Percentiles rank a stretch among this genome's conserved stretches.
Conservation (phyloP, 2,888 invertebrate species). For the Mythimna impura region DNA sequence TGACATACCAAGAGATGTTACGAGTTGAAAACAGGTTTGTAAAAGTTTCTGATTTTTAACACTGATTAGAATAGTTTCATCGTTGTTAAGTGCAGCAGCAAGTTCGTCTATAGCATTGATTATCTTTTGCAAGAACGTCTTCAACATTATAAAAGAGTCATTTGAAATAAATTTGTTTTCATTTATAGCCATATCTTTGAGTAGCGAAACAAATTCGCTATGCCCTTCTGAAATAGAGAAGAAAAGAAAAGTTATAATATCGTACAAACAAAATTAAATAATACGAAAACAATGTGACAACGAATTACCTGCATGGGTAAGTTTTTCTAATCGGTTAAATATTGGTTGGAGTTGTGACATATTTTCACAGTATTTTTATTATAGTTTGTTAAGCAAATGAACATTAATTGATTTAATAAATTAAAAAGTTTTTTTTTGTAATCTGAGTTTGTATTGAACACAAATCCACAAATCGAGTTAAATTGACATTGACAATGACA, state of each 20-base stretch:
- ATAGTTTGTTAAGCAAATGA: not conserved
- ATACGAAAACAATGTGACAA: not conserved
- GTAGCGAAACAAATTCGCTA: conserved; percentile 68
- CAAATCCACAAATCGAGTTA: too few species aligned
- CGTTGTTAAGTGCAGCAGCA: conserved; percentile 73
- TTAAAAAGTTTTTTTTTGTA: too few species aligned
- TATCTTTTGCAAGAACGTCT: conserved; percentile 84
- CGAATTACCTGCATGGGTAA: conserved; percentile 73
- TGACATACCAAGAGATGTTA: conserved; percentile 92
- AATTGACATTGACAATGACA: too few species aligned
- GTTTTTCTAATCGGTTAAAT: conserved; percentile 72
- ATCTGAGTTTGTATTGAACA: too few species aligned
- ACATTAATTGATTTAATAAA: too few species aligned
- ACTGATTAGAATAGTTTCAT: conserved; percentile 89
- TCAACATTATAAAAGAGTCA: conserved; percentile 70
- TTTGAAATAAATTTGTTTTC: conserved; percentile 46
- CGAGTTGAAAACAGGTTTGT: conserved; percentile 91
- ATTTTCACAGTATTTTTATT: conserved; percentile 8
- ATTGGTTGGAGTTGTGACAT: conserved; percentile 66
- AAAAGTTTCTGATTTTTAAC: conserved; percentile 92
- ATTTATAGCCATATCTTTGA: conserved; percentile 52
- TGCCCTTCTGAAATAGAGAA: conserved; percentile 76
- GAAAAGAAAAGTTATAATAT: conserved; percentile 1
- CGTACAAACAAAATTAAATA: conserved; percentile 4
- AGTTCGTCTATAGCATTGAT: conserved; percentile 83